Percentiles rank a stretch among this genome's conserved stretches.
phyloP scores from a whole-genome alignment of 2,888 invertebrate species.

The Pheosia tremula region DNA sequence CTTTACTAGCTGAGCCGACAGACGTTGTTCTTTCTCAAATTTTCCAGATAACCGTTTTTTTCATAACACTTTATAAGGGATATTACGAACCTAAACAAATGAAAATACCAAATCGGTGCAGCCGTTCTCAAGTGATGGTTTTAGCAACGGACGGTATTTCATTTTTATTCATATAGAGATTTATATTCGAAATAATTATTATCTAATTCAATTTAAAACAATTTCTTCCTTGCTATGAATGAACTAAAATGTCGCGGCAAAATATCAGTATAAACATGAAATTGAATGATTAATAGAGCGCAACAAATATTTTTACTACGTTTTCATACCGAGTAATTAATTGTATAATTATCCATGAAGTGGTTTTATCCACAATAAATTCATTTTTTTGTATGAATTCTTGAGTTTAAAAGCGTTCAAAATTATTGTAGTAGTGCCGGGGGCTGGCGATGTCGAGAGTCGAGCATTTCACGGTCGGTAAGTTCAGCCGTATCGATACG shows the following conservation, averaged over 20 bases:
- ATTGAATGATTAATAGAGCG: slow-evolving; percentile 5
- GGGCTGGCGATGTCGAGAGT: slow-evolving; percentile 71
- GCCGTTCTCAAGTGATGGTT: too few species aligned
- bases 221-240: neutral
- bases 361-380: slow-evolving; percentile 25
- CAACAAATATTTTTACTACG: slow-evolving; percentile 11
- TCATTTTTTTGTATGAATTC: slow-evolving; percentile 37
- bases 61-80: too few species aligned
- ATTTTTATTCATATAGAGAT: too few species aligned
- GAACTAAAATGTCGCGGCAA: slow-evolving; percentile 4
- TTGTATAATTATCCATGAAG: slow-evolving; percentile 22
- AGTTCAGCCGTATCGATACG: slow-evolving; percentile 78
- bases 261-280: slow-evolving; percentile 4
- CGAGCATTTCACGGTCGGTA: slow-evolving; percentile 81
- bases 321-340: slow-evolving; percentile 22
- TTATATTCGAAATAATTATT: too few species aligned
- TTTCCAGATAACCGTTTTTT: too few species aligned
- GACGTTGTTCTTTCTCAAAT: too few species aligned
- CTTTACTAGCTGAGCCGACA: too few species aligned
- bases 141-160: too few species aligned
- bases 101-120: too few species aligned
- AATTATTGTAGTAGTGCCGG: slow-evolving; percentile 60
- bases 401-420: slow-evolving; percentile 55
- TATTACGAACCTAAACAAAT: too few species aligned
- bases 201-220: too few species aligned